These are phyloP conservation scores for Dendrolimus punctatus DNA, from an alignment of 1,140 invertebrate genomes.

Conservation along the genomic window DNA sequence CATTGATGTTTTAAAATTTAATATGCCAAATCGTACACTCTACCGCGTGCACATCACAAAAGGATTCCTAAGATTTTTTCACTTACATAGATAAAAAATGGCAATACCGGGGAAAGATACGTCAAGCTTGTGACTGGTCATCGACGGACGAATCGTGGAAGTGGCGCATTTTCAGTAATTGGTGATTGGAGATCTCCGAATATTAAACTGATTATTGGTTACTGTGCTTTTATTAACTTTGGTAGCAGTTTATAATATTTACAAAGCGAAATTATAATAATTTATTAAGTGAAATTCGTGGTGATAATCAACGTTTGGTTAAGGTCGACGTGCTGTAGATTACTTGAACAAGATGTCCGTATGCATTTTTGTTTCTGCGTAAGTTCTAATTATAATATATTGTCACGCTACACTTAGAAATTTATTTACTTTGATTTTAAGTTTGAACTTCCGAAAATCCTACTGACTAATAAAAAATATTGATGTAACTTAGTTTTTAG, in stretches of 20 bases:
- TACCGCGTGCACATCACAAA: too few relatives aligned
- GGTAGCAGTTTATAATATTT: constrained; percentile 44
- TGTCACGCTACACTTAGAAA: too few relatives aligned
- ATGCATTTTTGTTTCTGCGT: constrained; percentile 67
- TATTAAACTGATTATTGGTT: constrained; percentile 70
- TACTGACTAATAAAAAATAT: too few relatives aligned
- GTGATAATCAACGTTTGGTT: constrained; percentile 15
- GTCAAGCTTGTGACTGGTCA: constrained; percentile 71
- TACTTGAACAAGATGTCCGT: constrained; percentile 63
- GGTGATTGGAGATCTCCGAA: constrained; percentile 71
- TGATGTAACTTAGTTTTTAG: too few relatives aligned
- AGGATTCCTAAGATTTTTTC: neutral
- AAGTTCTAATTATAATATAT: constrained; percentile 31
- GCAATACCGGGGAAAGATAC: constrained; percentile 35
- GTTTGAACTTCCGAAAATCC: too few relatives aligned
- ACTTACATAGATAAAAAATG: constrained; percentile 6
- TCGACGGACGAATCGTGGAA: constrained; percentile 70
- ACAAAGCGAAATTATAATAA: constrained; percentile 27
- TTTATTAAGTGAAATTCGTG: constrained; percentile 17
- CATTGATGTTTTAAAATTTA: too few relatives aligned
- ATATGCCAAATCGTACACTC: too few relatives aligned
- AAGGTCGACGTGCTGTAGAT: constrained; percentile 22
- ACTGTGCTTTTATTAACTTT: constrained; percentile 60
- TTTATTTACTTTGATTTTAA: too few relatives aligned
- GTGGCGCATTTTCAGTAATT: constrained; percentile 69